Evolutionary conservation across 2,888 invertebrate species (phyloP).

Genomic region (Tethea ocularis): DNA sequence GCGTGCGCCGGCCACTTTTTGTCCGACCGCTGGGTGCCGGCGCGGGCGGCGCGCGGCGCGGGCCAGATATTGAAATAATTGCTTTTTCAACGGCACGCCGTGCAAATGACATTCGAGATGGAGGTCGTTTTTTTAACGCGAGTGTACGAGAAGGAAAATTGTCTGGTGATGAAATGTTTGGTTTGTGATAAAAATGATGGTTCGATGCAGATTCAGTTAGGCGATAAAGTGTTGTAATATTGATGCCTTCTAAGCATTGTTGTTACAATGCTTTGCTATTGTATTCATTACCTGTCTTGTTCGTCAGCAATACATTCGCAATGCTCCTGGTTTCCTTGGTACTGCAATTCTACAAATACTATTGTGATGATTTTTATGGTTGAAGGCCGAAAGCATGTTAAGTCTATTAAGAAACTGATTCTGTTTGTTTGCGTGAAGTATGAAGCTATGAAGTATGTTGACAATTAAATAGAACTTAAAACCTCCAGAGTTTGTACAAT

Average conservation of each 20-base stretch:
- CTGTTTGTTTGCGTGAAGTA: not conserved
- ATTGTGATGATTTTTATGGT: too few relatives aligned
- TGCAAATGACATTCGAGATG: constrained; percentile 84
- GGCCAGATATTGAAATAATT: constrained; percentile 82
- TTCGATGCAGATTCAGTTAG: constrained; percentile 4
- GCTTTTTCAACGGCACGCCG: constrained; percentile 82
- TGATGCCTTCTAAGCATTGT: too few relatives aligned
- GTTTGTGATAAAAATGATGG: constrained; percentile 45
- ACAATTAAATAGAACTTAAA: not conserved
- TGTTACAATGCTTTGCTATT: too few relatives aligned
- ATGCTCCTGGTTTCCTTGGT: too few relatives aligned
- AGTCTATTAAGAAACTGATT: too few relatives aligned
- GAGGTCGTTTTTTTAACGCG: constrained; percentile 78
- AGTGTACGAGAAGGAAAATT: constrained; percentile 71
- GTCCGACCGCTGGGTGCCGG: constrained; percentile 62
- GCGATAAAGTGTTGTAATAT: not conserved
- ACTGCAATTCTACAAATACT: too few relatives aligned
- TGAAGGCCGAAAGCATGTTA: too few relatives aligned
- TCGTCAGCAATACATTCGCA: too few relatives aligned
- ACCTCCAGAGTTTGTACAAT: constrained; percentile 11
- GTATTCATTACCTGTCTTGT: too few relatives aligned
- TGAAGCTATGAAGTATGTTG: not conserved
- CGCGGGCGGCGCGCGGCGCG: constrained; percentile 62
- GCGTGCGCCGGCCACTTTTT: constrained; percentile 77
- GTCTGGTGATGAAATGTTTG: constrained; percentile 74